Evolutionary conservation across 2,888 invertebrate species (phyloP).

Genomic region (Oithona nana): DNA sequence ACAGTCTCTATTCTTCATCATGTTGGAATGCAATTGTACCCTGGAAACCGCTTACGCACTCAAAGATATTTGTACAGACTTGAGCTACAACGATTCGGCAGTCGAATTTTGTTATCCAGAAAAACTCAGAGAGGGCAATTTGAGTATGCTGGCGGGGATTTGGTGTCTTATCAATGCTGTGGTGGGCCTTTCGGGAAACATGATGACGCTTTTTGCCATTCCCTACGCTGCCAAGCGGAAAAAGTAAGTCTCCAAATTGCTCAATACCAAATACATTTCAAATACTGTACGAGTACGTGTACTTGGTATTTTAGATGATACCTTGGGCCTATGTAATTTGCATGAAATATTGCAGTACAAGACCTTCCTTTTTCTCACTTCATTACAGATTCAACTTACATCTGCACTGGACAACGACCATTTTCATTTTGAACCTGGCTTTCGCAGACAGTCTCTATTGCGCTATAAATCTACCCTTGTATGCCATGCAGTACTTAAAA

Average conservation of each 20-base stretch:
- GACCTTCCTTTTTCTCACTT: background rate
- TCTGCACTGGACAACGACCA: background rate
- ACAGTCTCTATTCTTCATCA: too few species aligned
- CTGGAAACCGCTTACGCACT: background rate
- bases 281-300: background rate
- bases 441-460: conserved; percentile 1
- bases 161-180: background rate
- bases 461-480: background rate
- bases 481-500: background rate
- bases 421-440: background rate
- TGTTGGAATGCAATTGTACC: background rate
- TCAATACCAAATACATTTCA: background rate
- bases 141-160: background rate
- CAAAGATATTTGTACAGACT: background rate
- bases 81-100: background rate
- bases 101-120: background rate
- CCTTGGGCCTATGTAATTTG: background rate
- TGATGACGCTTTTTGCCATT: background rate
- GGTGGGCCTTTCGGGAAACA: background rate
- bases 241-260: background rate
- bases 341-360: background rate
- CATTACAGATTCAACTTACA: background rate
- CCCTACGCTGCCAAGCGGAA: background rate
- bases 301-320: background rate
- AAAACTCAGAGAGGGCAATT: too few species aligned